A percentile compares a stretch with the other conserved stretches of the same genome.
Conservation (phyloP, 1,140 invertebrate genomes). For the Campodea augens region DNA sequence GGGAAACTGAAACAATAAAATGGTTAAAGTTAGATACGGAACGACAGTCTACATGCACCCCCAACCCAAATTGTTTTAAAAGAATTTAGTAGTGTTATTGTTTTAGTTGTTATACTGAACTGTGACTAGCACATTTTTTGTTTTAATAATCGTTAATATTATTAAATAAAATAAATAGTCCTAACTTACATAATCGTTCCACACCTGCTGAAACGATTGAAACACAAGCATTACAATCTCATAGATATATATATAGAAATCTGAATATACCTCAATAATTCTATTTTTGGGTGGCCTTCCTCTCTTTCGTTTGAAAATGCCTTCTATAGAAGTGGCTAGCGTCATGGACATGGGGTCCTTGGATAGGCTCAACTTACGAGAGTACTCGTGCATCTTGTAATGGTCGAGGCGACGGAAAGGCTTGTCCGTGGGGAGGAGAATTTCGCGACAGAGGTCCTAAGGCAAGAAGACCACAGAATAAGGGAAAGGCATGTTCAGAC, state of each 20-base stretch:
- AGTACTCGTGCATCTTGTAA: conserved; percentile 66
- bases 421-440: conserved; percentile 61
- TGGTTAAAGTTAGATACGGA: too few species aligned
- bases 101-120: neutral
- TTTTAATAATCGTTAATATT: too few species aligned
- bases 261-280: conserved; percentile 46
- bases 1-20: conserved; percentile 17
- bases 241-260: conserved; percentile 5
- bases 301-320: conserved; percentile 73
- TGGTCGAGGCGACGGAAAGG: conserved; percentile 73
- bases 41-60: too few species aligned
- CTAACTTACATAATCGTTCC: conserved; percentile 50
- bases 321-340: conserved; percentile 52
- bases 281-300: conserved; percentile 81
- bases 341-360: conserved; percentile 34
- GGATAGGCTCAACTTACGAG: conserved; percentile 31
- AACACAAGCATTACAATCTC: neutral
- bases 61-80: neutral
- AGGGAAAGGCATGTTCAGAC: neutral
- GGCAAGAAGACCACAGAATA: conserved; percentile 17
- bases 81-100: neutral
- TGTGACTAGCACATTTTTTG: too few species aligned
- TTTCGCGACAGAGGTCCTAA: conserved; percentile 66
- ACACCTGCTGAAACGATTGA: conserved; percentile 28
- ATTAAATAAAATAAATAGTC: too few species aligned